A percentile compares a stretch with the other conserved stretches of the same genome.
Evolutionary conservation across 2,888 invertebrate species (phyloP).

Genomic region (Strigamia crassipes): DNA sequence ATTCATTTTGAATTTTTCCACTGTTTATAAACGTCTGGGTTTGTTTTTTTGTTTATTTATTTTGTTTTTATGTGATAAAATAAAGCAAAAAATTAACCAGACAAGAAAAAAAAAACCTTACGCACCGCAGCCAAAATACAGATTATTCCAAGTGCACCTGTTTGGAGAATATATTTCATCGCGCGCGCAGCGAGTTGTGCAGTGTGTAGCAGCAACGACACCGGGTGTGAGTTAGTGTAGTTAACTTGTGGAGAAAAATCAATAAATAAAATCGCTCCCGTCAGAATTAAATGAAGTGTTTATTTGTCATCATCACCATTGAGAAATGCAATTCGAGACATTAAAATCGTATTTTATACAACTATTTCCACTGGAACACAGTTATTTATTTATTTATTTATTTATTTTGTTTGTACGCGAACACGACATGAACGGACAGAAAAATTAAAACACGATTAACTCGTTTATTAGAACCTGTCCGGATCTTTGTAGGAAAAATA

Average conservation of each 20-base stretch:
- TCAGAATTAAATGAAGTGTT: conserved; percentile 2
- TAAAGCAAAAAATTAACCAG: no score
- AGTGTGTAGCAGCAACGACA: neutral
- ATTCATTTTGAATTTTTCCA: neutral
- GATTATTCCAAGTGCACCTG: neutral
- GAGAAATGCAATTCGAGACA: conserved; percentile 11
- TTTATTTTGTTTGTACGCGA: neutral
- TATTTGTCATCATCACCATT: conserved; percentile 35
- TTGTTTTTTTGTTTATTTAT: no score
- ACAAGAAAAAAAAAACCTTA: no score
- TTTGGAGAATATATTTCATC: neutral
- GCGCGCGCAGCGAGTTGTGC: neutral
- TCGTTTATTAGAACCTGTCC: neutral
- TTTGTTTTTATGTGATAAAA: no score
- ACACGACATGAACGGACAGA: conserved; percentile 14
- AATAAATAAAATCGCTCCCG: neutral
- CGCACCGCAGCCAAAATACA: no score
- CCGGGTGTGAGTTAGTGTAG: neutral
- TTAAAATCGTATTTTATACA: conserved; percentile 5
- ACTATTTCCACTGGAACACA: conserved; percentile 15
- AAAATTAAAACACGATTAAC: neutral
- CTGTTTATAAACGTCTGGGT: no score
- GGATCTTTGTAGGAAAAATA: conserved; percentile 2
- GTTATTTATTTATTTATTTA: neutral
- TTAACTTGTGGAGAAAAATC: neutral